Percentiles rank a stretch among this genome's conserved stretches.
Conservation (phyloP, 2,113 vertebrate species). For the Corythoichthys intestinalis region DNA sequence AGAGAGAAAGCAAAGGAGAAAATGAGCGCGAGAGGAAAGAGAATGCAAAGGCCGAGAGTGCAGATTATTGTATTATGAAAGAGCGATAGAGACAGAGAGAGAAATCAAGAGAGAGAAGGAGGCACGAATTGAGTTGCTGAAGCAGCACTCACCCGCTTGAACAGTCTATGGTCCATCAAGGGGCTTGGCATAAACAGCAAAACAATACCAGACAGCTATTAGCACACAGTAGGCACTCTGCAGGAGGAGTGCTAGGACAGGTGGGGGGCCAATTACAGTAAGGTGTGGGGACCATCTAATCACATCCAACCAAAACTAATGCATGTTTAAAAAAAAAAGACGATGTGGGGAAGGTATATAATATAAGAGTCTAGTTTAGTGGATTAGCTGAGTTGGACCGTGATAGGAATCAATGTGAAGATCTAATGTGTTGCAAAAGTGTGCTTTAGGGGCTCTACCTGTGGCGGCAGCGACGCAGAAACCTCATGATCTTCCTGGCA, state of each 20-base stretch:
- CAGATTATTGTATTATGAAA: conserved; percentile 53
- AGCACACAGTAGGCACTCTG: conserved; percentile 81
- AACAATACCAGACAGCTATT: conserved; percentile 99
- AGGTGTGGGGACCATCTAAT: conserved; percentile 41
- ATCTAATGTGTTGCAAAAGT: conserved; percentile 13
- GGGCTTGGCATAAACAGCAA: conserved; percentile 98
- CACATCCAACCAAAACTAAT: conserved; percentile 35
- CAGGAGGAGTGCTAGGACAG: conserved; percentile 51
- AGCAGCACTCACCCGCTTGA: conserved; percentile 99
- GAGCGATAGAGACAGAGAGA: conserved; percentile 27
- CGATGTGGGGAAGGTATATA: background rate
- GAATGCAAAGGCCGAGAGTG: conserved; percentile 44
- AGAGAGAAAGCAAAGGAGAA: conserved; percentile 43
- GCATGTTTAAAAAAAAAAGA: conserved; percentile 25
- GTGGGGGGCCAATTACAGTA: conserved; percentile 56
- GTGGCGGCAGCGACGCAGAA: conserved; percentile 97
- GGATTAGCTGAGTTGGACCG: conserved; percentile 23
- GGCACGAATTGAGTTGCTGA: conserved; percentile 84
- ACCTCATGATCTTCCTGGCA: conserved; percentile 99
- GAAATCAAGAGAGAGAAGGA: conserved; percentile 29
- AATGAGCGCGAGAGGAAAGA: conserved; percentile 26
- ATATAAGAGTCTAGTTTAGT: conserved; percentile 14
- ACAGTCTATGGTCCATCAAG: conserved; percentile 99
- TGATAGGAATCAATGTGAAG: conserved; percentile 2
- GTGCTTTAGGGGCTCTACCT: conserved; percentile 73